Conservation (phyloP, 1,140 invertebrate genomes). For the Penaeus japonicus region DNA sequence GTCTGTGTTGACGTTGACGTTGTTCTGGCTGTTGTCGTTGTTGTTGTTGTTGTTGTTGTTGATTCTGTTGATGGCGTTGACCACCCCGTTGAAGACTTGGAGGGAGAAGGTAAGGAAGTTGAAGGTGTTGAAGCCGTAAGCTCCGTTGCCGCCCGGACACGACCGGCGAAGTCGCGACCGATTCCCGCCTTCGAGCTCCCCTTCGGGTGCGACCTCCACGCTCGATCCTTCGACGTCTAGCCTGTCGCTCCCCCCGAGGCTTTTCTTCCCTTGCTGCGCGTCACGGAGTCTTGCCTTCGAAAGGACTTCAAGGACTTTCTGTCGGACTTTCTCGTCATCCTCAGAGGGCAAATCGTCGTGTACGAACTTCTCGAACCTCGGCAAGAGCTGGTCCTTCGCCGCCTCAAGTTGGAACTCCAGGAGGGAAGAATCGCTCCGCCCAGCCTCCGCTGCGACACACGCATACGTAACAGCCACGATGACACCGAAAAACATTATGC, state of each 20-base stretch:
- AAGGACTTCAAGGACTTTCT: not conserved
- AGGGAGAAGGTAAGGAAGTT: slow-evolving; percentile 55
- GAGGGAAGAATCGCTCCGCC: not conserved
- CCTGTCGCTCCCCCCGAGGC: too few species aligned
- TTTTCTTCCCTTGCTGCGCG: not conserved
- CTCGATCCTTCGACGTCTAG: not conserved
- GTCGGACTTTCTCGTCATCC: not conserved
- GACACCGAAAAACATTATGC: too few species aligned
- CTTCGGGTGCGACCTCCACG: not conserved
- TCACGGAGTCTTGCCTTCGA: not conserved
- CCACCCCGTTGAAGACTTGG: slow-evolving; percentile 50
- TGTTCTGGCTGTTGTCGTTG: slow-evolving; percentile 56
- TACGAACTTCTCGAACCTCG: not conserved
- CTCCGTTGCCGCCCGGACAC: slow-evolving; percentile 19
- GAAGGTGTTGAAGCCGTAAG: slow-evolving; percentile 55
- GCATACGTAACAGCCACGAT: too few species aligned
- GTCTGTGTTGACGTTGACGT: slow-evolving; percentile 44
- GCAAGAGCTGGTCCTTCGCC: not conserved
- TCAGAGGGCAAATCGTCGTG: not conserved
- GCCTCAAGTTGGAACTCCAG: slow-evolving; percentile 21
- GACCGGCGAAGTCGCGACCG: not conserved
- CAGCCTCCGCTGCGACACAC: too few species aligned
- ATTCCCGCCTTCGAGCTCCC: not conserved
- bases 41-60: slow-evolving; percentile 59
- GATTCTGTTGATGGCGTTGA: slow-evolving; percentile 55